Evolutionary conservation across 1,140 invertebrate genomes (phyloP).

Genomic region (Drosophila grimshawi): DNA sequence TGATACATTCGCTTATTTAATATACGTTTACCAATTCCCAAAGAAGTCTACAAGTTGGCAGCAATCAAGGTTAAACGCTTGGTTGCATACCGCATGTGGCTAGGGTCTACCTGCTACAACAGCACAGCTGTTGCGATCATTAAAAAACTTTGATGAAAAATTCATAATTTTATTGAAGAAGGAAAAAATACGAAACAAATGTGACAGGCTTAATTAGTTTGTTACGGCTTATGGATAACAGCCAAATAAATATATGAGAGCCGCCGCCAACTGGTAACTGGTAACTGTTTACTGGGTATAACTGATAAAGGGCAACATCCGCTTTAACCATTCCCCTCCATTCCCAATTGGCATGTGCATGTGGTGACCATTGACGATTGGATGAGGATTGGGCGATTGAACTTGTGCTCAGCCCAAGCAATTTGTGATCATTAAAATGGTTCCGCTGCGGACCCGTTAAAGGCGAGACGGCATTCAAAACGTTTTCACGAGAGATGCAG

Average conservation of each 20-base stretch:
- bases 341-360: conserved; percentile 14
- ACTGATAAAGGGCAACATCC: conserved; percentile 49
- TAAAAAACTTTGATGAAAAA: conserved; percentile 27
- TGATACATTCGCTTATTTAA: no score
- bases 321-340: conserved; percentile 23
- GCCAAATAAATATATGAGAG: conserved; percentile 10
- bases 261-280: conserved; percentile 32
- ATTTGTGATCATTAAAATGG: conserved; percentile 82
- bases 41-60: not conserved
- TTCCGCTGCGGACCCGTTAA: conserved; percentile 44
- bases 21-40: no score
- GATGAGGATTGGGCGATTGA: conserved; percentile 43
- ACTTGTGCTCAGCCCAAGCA: conserved; percentile 46
- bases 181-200: conserved; percentile 16
- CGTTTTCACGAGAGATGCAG: conserved; percentile 28
- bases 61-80: not conserved
- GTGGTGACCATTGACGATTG: conserved; percentile 22
- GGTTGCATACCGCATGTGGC: not conserved
- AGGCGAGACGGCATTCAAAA: conserved; percentile 25
- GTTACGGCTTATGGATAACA: conserved; percentile 49
- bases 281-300: conserved; percentile 7
- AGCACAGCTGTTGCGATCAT: conserved; percentile 35
- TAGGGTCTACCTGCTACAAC: conserved; percentile 13
- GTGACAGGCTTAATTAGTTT: conserved; percentile 56
- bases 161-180: conserved; percentile 42